Percentiles rank a stretch among this genome's conserved stretches.
These are phyloP conservation scores for Drymonia ruficornis DNA, from an alignment of 2,888 invertebrate genomes.

Conservation along the genomic window DNA sequence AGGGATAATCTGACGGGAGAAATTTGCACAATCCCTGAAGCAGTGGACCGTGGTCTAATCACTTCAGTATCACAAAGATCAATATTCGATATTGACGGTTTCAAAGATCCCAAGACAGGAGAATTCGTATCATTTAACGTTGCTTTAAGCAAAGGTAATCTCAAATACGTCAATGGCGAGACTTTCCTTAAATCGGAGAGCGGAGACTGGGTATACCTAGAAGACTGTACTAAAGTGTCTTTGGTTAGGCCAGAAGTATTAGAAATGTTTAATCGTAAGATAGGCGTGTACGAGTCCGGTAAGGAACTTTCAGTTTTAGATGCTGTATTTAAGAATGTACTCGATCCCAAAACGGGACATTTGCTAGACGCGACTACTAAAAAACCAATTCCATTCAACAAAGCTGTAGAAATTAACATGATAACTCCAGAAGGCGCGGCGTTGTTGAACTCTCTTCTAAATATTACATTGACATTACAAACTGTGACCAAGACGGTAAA, in stretches of 20 bases:
- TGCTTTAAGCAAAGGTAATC: constrained; percentile 90
- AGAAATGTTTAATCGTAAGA: constrained; percentile 92
- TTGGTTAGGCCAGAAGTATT: constrained; percentile 93
- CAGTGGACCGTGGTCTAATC: constrained; percentile 95
- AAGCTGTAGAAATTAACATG: constrained; percentile 93
- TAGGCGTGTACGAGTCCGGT: constrained; percentile 91
- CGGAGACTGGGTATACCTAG: constrained; percentile 90
- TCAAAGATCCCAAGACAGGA: constrained; percentile 92
- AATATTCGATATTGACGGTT: constrained; percentile 96
- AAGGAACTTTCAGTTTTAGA: constrained; percentile 93
- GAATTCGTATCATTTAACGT: constrained; percentile 94
- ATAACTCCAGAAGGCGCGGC: constrained; percentile 95
- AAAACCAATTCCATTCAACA: constrained; percentile 91
- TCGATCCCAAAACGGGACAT: constrained; percentile 95
- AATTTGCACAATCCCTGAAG: constrained; percentile 91
- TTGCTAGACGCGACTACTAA: constrained; percentile 90
- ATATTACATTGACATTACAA: constrained; percentile 94
- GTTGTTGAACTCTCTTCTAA: constrained; percentile 92
- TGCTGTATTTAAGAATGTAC: constrained; percentile 93
- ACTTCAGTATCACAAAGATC: constrained; percentile 94
- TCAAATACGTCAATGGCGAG: constrained; percentile 90
- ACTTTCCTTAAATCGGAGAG: constrained; percentile 90
- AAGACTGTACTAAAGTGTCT: constrained; percentile 91
- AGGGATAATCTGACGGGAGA: constrained; percentile 90
- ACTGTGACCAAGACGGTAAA: constrained; percentile 94